Evolutionary conservation across 2,888 invertebrate genomes (phyloP), one percentile per base, ranked within the genome.

Genomic region (Ecliptopera silaceata): DNA sequence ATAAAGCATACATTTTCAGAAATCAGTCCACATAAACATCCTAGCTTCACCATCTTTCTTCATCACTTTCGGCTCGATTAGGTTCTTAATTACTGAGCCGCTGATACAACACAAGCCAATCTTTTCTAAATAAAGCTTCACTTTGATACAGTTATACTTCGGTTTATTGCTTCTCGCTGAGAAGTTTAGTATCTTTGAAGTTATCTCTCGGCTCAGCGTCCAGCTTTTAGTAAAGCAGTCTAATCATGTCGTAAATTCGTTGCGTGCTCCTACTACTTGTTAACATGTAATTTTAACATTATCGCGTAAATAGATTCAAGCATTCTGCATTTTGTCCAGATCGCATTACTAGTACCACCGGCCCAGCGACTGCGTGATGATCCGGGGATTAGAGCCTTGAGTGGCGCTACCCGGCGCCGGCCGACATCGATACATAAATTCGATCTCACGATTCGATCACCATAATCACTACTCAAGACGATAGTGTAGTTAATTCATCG

Each of bases 361-460:
- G 45, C 32, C 38, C 22, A 31, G 54, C 11, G 31, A 54, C 41
- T 45, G 45, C 13, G 49, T 31, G 49, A 50, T 41, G 41, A n/a
- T 5, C 32, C 15, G 36, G 13, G 52, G 39, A 52, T 34, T 46
- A 54, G 49, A 34, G 15, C 42, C 46, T 57, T 61, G 48, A 50
- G 69, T 69, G 71, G 60, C 65, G 67, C 64, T 57, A 43, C 58
- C 65, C 69, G 78, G 78, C 81, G 80, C 79, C 80, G 75, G 65
- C 69, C 70, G 79, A 79, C 81, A 82, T 82, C 81, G 80, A 84
- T 84, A 81, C 80, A 84, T 84, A 83, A 84, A 84, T 84, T 77
- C 77, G 79, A 81, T 84, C 79, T 76, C 80, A 77, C 79, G 80
- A 80, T 78, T 80, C 72, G 74, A 80, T 83, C 77, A 75, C 80